A percentile compares a stretch with the other conserved stretches of the same genome.
phyloP scores from a whole-genome alignment of 2,797 vertebrate genomes.

The Lepidocolaptes lacrymiger region DNA sequence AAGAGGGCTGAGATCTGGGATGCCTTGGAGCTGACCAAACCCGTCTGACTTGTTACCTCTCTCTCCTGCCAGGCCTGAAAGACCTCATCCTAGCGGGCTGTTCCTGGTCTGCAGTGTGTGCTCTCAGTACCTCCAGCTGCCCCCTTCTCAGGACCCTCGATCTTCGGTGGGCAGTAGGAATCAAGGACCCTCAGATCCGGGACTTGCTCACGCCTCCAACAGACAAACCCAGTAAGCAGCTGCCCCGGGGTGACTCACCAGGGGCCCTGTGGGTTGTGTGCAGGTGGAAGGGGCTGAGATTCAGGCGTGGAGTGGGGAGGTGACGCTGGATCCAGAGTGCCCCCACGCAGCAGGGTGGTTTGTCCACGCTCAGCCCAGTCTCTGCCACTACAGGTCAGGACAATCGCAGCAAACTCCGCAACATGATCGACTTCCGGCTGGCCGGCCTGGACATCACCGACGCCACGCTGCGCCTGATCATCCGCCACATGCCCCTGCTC shows the following conservation, averaged over 20 bases:
- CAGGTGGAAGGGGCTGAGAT: fast-evolving
- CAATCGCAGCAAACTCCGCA: slow-evolving; percentile 95
- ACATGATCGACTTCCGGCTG: slow-evolving; percentile 93
- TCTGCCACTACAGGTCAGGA: slow-evolving; percentile 84
- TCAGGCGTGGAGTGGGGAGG: fast-evolving
- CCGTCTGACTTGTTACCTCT: not conserved
- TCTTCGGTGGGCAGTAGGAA: slow-evolving; percentile 93
- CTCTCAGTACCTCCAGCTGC: slow-evolving; percentile 93
- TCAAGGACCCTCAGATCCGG: slow-evolving; percentile 95
- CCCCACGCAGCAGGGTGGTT: fast-evolving
- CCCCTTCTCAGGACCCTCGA: slow-evolving; percentile 96
- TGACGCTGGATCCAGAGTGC: fast-evolving
- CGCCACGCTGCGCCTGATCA: slow-evolving; percentile 92
- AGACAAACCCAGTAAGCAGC: slow-evolving; percentile 81
- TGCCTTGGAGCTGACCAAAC: not conserved
- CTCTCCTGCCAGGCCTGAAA: slow-evolving; percentile 84
- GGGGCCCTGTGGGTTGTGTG: not conserved
- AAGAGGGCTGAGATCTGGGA: not conserved
- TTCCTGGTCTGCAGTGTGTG: slow-evolving; percentile 93
- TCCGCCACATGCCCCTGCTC: slow-evolving; percentile 96
- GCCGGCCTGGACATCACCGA: slow-evolving; percentile 94
- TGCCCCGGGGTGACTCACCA: not conserved
- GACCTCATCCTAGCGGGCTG: slow-evolving; percentile 95
- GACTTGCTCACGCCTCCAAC: slow-evolving; percentile 92
- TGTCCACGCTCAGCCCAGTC: not conserved